phyloP scores from a whole-genome alignment of 2,797 vertebrate species.

The Benthosema pterotum region DNA sequence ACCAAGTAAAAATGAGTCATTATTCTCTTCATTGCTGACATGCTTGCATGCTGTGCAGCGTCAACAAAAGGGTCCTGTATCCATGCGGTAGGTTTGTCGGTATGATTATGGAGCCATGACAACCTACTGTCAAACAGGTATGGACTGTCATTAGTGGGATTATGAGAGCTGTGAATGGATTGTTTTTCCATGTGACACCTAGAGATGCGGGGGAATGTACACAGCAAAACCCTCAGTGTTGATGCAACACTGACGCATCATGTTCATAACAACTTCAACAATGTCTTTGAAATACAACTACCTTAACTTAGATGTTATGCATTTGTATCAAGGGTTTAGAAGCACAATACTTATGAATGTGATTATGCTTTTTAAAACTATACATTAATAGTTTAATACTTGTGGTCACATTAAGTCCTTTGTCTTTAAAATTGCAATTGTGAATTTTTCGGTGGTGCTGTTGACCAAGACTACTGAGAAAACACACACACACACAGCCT shows the following conservation, averaged over 20 bases:
- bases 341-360: too few species aligned
- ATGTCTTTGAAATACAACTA: too few species aligned
- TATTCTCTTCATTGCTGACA: slow-evolving; percentile 30
- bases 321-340: too few species aligned
- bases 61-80: slow-evolving; percentile 41
- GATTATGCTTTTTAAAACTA: too few species aligned
- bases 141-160: slow-evolving; percentile 45
- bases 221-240: neutral
- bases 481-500: slow-evolving; percentile 14
- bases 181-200: slow-evolving; percentile 39
- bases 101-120: slow-evolving; percentile 59
- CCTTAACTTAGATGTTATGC: too few species aligned
- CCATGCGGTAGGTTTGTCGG: slow-evolving; percentile 7
- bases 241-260: too few species aligned
- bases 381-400: too few species aligned
- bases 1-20: too few species aligned
- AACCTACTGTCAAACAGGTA: slow-evolving; percentile 48
- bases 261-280: too few species aligned
- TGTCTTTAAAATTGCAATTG: too few species aligned
- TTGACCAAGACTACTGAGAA: neutral
- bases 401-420: too few species aligned
- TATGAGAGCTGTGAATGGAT: slow-evolving; percentile 40
- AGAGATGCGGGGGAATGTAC: slow-evolving; percentile 13
- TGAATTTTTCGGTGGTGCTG: too few species aligned
- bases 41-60: slow-evolving; percentile 44